Conservation (phyloP, 1,140 invertebrate species). For the Sycophaga agraensis region DNA sequence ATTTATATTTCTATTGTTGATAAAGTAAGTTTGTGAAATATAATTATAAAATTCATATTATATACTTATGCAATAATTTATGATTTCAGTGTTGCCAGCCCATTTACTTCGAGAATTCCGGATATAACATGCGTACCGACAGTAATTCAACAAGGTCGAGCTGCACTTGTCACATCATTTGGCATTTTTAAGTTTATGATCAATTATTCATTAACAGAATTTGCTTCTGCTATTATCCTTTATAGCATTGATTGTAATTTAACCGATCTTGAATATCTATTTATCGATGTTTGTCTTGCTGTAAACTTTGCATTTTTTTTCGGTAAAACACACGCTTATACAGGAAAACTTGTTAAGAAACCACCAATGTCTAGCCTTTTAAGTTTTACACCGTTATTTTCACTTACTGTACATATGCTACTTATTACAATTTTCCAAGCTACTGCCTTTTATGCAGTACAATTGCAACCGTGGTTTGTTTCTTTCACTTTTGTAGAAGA, state of each 20-base stretch:
- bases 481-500: constrained; percentile 61
- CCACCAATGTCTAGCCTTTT: constrained; percentile 71
- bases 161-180: constrained; percentile 93
- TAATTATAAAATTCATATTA: neutral
- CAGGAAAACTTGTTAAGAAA: constrained; percentile 65
- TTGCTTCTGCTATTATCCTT: constrained; percentile 85
- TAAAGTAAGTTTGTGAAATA: too few relatives aligned
- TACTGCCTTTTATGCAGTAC: constrained; percentile 65
- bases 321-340: constrained; percentile 70
- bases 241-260: constrained; percentile 82
- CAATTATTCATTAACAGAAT: constrained; percentile 77
- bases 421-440: constrained; percentile 70
- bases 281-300: constrained; percentile 79
- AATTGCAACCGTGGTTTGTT: constrained; percentile 71
- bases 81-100: constrained; percentile 81
- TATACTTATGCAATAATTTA: neutral
- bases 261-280: constrained; percentile 81
- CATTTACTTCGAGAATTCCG: constrained; percentile 87
- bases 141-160: constrained; percentile 88
- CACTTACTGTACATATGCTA: constrained; percentile 71
- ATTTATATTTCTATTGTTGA: too few relatives aligned
- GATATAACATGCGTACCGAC: constrained; percentile 90
- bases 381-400: constrained; percentile 68
- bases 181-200: constrained; percentile 93
- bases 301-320: constrained; percentile 83